Base-by-base conservation (phyloP, 2,113 vertebrate species). In the Forbesichthys papilliferus region DNA sequence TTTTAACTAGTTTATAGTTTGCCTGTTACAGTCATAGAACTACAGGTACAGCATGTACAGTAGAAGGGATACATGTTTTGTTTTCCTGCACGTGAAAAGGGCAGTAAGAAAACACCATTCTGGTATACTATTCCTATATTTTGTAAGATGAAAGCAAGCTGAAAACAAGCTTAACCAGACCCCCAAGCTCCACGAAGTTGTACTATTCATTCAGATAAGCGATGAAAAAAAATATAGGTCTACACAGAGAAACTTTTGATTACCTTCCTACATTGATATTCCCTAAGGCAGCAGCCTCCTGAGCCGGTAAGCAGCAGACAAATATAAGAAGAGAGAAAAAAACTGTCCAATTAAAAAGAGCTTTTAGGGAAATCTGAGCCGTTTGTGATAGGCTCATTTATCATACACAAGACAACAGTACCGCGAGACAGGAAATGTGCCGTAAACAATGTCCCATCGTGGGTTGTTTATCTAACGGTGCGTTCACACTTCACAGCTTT, bases 261-360 rank as follows among this genome's bases (percentile, higher is more conserved):
- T 79, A 58, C 12, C 63, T 68, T 55, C 55, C 60, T 34, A 8
- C 48, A 59, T 52, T 52, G 57, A 68, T 69, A 73, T 79, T 64
- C 69, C 66, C 71, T 4, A 14, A 16, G 36, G 70, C 48, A 56
- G 52, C 16, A 27, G 36, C 36, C 62, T 34, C 48, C 73, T 61
- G 33, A 71, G 74, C n/a, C 63, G 69, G 46, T 57, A 42, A 52
- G 42, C 11, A 42, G 20, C 47, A 69, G 47, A 74, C 56, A 74
- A 61, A 66, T 42, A 6, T 5, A 42, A 42, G 7, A 69, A 56
- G 82, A 46, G 82, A 46, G 36, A 33, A 48, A 68, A 77, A 51
- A 64, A 65, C 61, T 77, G 61, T 76, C 72, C 81, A 86, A 80
- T 87, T 84, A 87, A 76, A 84, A 79, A n/a, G 53, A 69, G 58